Evolutionary conservation across 2,888 invertebrate genomes (phyloP), one percentile per base, ranked within the genome.

Genomic region (Meliscaeva auricollis): DNA sequence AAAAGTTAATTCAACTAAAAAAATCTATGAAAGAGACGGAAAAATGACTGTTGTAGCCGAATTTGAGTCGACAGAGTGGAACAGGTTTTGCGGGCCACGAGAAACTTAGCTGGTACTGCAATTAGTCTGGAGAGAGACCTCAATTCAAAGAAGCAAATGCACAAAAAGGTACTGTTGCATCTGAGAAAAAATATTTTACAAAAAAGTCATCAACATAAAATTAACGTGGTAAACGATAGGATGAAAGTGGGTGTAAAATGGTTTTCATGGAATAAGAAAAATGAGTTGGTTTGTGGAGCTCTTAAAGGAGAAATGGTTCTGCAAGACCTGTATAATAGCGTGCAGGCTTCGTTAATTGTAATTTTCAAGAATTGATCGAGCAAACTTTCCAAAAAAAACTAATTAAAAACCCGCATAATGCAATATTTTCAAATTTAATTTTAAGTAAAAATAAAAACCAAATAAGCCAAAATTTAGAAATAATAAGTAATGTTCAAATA

Each of bases 181-280:
- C 3, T 52, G 11, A 52, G 52, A 26, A 52, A 52, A 52, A 26
- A 50, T 9, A 22, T 26, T 26, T 52, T 52, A 26, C 3, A 1
- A 17, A 52, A 26, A 13, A 52, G 17, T 20, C 3, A n/a, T 13
- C 11, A 26, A 26, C 52, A 52, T 52, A 26, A 26, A 52, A 4
- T 50, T 15, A 22, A 15, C 48, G 48, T 50, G 9, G 20, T 50
- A 0, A 50, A 50, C 9, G 48, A 52, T 9, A 11, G 26, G 8
- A 52, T 52, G 26, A 26, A n/a, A 26, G 13, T 52, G 1, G 52
- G 52, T n/a, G 52, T 26, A 3, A 52, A 52, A 26, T 26, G 52
- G 52, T 52, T 52, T n/a, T 2, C 26, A 26, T 52, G 52, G 52
- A 26, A 52, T 26, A 26, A 26, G 26, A 26, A 26, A 52, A 52